Conservation (phyloP, 2,888 invertebrate species). For the Athalia rosae region DNA sequence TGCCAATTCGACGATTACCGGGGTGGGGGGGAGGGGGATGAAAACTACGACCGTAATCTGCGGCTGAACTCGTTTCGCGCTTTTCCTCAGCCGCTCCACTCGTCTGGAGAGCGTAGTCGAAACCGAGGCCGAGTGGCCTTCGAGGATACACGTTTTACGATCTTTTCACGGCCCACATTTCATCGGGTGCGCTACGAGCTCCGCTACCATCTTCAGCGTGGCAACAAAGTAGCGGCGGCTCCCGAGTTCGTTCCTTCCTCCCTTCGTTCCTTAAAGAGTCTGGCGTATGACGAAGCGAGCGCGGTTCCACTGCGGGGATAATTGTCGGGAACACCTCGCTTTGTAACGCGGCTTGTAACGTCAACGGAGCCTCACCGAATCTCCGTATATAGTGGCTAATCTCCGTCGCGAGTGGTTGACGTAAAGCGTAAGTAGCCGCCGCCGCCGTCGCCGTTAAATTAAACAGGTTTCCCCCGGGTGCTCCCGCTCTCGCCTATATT, state of each 20-base stretch:
- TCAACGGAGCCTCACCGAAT: not conserved
- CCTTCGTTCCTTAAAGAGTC: not conserved
- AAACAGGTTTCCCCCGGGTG: slow-evolving; percentile 11
- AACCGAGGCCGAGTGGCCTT: not conserved
- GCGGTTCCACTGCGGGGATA: not conserved
- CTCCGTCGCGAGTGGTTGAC: not conserved
- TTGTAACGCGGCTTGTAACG: not conserved
- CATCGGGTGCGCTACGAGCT: slow-evolving; percentile 65
- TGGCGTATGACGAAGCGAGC: slow-evolving; percentile 31
- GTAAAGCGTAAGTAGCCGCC: not conserved
- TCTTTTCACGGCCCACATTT: slow-evolving; percentile 71
- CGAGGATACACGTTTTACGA: slow-evolving; percentile 54
- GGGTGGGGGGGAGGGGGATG: too few relatives aligned
- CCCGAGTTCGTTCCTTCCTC: slow-evolving; percentile 19
- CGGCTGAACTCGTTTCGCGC: too few relatives aligned
- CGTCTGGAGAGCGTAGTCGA: too few relatives aligned
- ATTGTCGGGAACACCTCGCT: not conserved
- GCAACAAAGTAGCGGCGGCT: slow-evolving; percentile 58
- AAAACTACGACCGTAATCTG: not conserved
- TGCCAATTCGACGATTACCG: not conserved
- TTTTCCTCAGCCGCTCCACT: too few relatives aligned
- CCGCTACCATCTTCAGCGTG: slow-evolving; percentile 59
- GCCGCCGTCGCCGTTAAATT: not conserved
- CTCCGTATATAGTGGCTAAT: not conserved
- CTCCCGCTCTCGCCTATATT: too few relatives aligned